Evolutionary conservation across 2,113 vertebrate species (phyloP), one percentile per base, ranked within the genome.

Genomic region (Ctenodactylus gundi): DNA sequence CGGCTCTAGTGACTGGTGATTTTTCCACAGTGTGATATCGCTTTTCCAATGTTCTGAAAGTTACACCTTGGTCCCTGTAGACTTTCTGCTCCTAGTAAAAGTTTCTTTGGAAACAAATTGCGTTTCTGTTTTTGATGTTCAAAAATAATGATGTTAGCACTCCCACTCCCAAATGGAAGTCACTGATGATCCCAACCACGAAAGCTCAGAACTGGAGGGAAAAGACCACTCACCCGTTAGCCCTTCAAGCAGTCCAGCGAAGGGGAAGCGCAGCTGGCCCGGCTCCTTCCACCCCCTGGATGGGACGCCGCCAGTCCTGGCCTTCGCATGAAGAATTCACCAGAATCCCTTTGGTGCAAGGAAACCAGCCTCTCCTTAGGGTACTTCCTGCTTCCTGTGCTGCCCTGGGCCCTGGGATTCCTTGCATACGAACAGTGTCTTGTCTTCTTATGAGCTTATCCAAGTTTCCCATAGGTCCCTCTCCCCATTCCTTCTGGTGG

Each of bases 291-390:
- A 1, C n/a, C 41, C 18, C 20, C 23, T 41, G 55, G 20, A 13
- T 4, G 1, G 14, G 21, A 84, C 55, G 12, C 29, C 46, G 29
- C 23, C 23, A 23, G 39, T n/a, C 51, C 55, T 23, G 60, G 17
- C 31, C 15, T 84, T 62, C 13, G 6, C 18, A 23, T 3, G 0
- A 18, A 21, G 21, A 1, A 23, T 44, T 41, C 10, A 5, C 27
- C 20, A 17, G 18, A 11, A 3, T 11, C 31, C 31, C 44, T 7
- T 31, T 55, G 18, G 44, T 21, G 2, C 1, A 21, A 67, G 17
- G 8, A n/a, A 1, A 27, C 53, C 46, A 11, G 14, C 36, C 29
- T 41, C 53, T 4, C 0, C 23, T 3, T 7, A 11, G 23, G 0
- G 0, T 3, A 10, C 5, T 1, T 62, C 85, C n/a, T 3, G 9